Conservation (phyloP, 2,113 vertebrate species). For the Fregata magnificens region DNA sequence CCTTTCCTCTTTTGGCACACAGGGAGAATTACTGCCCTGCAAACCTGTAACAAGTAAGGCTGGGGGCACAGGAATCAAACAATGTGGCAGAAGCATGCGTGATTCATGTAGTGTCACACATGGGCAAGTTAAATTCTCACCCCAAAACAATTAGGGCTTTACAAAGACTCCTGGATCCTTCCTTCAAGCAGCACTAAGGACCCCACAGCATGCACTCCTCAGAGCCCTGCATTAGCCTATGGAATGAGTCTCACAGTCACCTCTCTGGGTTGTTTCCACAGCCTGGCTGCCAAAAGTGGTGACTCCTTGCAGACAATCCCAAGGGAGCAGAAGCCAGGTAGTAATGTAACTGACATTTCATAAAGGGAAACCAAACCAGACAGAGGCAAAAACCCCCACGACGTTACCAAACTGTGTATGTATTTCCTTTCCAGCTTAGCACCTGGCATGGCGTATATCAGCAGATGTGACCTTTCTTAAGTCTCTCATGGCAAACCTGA, state of each 20-base stretch:
- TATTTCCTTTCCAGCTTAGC: not conserved
- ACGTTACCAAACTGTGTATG: not conserved
- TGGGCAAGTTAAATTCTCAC: not conserved
- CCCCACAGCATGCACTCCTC: not conserved
- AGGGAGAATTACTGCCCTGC: not conserved
- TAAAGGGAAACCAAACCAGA: not conserved
- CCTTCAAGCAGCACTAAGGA: not conserved
- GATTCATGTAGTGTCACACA: accelerated
- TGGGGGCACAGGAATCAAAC: not conserved
- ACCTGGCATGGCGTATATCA: accelerated
- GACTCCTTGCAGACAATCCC: not conserved
- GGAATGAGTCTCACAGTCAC: accelerated
- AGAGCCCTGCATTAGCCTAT: not conserved
- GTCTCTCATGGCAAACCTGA: not conserved
- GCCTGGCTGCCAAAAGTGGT: accelerated
- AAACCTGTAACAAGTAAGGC: not conserved
- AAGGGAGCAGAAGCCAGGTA: accelerated
- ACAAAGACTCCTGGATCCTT: not conserved
- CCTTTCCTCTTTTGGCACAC: not conserved
- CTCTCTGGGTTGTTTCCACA: not conserved
- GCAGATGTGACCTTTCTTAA: not conserved
- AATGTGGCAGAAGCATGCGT: accelerated
- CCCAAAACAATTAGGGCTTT: not conserved
- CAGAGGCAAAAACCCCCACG: not conserved
- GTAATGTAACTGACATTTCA: not conserved